Evolutionary conservation across 2,113 vertebrate genomes (phyloP), one percentile per base, ranked within the genome.

Genomic region (Varanus salvator): DNA sequence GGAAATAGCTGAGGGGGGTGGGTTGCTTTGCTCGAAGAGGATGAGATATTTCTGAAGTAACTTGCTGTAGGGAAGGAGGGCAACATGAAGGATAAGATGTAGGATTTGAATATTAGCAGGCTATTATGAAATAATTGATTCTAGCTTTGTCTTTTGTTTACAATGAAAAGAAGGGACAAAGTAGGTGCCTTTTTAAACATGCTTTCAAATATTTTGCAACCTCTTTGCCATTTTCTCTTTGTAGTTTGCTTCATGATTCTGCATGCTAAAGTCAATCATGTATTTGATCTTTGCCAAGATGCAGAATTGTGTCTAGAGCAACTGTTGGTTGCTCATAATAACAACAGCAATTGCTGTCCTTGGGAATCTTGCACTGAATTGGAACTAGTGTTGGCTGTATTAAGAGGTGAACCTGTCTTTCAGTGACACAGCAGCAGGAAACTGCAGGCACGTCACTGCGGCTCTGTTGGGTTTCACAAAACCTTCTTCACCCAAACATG

Each of bases 21-120:
- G 75, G 29, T 85, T 91, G 34, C 12, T 91, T n/a, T 81, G 88
- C 84, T 92, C 91, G 95, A 82, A 92, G 81, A 94, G 93, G 91
- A 95, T 92, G 93, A 92, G 64, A 90, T 90, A 92, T 80, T 0
- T 93, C 94, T 92, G 85, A 90, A 91, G 92, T 93, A 76, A 90
- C 89, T 89, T 84, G 85, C 88, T 87, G 60, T 72, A 25, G 87
- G 44, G 31, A 52, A 74, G 85, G 15, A 90, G 80, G 34, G 57
- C 27, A 57, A 31, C 4, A 8, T 11, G 74, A 76, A 12, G 60
- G 6, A 60, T 34, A 52, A 29, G 71, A 31, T 31, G 66, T 64
- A 66, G 21, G 86, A 44, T 25, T 60, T 52, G 74, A 68, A 29
- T 90, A 71, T 71, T 66, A 52, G 9, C 19, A n/a, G 25, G 1